Base-by-base conservation (phyloP, 1,140 invertebrate species). In the Hestina assimilis region DNA sequence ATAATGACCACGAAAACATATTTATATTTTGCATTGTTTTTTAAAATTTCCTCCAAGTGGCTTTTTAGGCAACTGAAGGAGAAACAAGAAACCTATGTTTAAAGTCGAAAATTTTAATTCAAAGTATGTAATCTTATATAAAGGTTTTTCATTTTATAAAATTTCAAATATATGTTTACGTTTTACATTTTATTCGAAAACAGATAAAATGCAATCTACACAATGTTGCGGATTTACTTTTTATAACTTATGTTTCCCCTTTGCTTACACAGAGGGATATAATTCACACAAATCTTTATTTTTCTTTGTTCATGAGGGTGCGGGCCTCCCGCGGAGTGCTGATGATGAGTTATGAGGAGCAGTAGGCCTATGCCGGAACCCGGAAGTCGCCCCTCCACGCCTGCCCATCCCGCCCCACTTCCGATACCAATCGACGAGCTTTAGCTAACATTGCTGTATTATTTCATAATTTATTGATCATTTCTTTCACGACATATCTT, bases 231-330 rank as follows among this genome's bases (percentile, higher is more conserved):
- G 64, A 75, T 64, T 65, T 66, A 70, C 68, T 65, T 70, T 75
- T 71, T 69, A 65, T 69, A 63, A 65, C 59, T 69, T 65, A 61
- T 66, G 61, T 74, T 73, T 72, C 77, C 75, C 72, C 72, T 75
- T 78, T 66, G 60, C 75, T 72, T 69, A 64, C 61, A 60, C 63
- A 70, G 64, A 75, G 69, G 70, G 63, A 70, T 74, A 82, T 82
- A 83, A 82, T 79, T 83, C 83, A 82, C 74, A 70, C 75, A 81
- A 85, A 82, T 85, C 78, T 83, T 77, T 79, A 75, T 78, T 74
- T 77, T 79, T 83, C 80, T 83, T 82, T 82, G 70, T 72, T 69
- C 43, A 69, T 31, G 73, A 70, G 70, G 65, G 69, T 42, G 72
- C 60, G 71, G 53, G 59, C 75, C 68, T 75, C 78, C 79, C 65